Percentiles rank a stretch among this genome's conserved stretches.
Conservation (phyloP, 2,888 invertebrate species). For the Myathropa florea region DNA sequence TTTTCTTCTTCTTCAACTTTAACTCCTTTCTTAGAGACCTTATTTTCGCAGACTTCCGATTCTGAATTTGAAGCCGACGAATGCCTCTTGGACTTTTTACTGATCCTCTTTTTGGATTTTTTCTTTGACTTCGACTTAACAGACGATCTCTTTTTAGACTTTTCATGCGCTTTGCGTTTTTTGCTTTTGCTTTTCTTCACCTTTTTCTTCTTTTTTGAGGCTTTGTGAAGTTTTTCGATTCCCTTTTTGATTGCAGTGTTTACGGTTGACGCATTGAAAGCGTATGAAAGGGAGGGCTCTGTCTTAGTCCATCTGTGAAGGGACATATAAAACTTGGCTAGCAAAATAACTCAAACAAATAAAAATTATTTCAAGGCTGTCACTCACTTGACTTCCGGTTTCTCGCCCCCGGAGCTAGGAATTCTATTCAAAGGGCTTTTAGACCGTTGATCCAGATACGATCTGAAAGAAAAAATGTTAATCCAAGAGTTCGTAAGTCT, state of each 20-base stretch:
- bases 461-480: constrained; percentile 20
- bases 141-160: constrained; percentile 38
- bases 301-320: constrained; percentile 55
- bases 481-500: neutral
- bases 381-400: constrained; percentile 35
- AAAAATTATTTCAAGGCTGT: neutral
- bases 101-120: constrained; percentile 7
- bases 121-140: constrained; percentile 38
- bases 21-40: neutral
- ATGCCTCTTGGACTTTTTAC: constrained; percentile 1
- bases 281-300: constrained; percentile 54
- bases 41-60: neutral
- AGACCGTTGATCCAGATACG: constrained; percentile 20
- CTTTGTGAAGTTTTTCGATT: constrained; percentile 39
- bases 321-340: neutral
- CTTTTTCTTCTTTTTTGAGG: constrained; percentile 44
- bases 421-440: constrained; percentile 23
- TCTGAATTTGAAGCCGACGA: neutral
- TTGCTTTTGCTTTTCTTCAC: constrained; percentile 14
- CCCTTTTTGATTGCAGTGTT: constrained; percentile 32
- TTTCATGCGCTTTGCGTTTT: constrained; percentile 46
- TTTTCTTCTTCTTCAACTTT: constrained; percentile 31
- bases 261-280: constrained; percentile 28
- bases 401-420: constrained; percentile 22
- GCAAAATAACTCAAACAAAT: neutral